Evolutionary conservation across 2,888 invertebrate species (phyloP), one percentile per base, ranked within the genome.

Genomic region (Cyrtodaria siliqua): DNA sequence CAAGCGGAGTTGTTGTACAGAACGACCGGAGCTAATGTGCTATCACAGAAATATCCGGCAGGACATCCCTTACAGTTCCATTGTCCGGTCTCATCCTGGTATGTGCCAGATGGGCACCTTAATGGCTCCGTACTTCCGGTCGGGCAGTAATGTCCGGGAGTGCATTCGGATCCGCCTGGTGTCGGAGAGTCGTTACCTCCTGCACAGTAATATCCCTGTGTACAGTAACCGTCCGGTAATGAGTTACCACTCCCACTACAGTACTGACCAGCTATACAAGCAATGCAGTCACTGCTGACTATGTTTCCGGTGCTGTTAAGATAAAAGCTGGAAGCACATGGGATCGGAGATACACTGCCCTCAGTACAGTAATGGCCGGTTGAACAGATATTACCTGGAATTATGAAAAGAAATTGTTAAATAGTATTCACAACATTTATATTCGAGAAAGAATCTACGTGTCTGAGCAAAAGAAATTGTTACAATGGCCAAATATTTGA

Each of bases 31-130:
- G 76, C 82, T 62, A 85, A 72, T 1, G 83, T 83, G 66, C 78
- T 90, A 63, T 92, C 91, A 79, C 90, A 92, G 86, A 84, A 91
- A 70, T 86, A 92, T 1, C 91, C 92, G 0, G 85, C 82, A 2
- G 90, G 90, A 68, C 92, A 92, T 20, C 77, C 79, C 63, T 91
- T 91, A 68, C 92, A 92, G 18, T 33, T n/a, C 6, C 71, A 77
- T 66, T 86, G 85, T 1, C 89, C 89, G 1, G 81, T 66, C 67
- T 90, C 87, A 79, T 92, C 90, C 76, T 92, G 90, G 71, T 88
- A 90, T 6, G 84, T 82, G 26, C 90, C 90, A 12, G 89, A 89
- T 1, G 83, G 75, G 68, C 91, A 91, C 20, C 89, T 62, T 2
- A 72, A 40, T 4, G 90, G 90, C 2, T 83, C 67, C 3, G 74